Base-by-base conservation (phyloP, 2,888 invertebrate genomes). In the Acronicta psi region DNA sequence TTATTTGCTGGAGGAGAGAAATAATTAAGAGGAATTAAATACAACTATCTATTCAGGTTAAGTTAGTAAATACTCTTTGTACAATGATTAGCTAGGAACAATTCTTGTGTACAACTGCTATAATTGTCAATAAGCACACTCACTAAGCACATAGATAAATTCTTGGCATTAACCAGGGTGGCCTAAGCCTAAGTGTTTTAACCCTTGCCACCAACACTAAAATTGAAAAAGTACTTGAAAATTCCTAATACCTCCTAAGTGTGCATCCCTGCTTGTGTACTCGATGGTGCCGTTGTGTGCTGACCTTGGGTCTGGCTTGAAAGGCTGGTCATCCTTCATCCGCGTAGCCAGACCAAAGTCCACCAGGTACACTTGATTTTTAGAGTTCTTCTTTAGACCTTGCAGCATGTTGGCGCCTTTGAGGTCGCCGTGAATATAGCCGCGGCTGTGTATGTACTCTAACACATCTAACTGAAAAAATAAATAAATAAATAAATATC, bases 231-330 rank as follows among this genome's bases (percentile, higher is more conserved):
- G 11, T 29, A 29, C 25, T 29, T 29, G 18, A 40, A 11, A 11
- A 2, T 18, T 13, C n/a, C 5, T 8, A n/a, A 65, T 88, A 95
- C 97, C 96, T 92, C 99, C 99, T 73, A 96, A 95, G 91, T 99
- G 99, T 4, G 99, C 99, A 95, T 99, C 99, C 61, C 98, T 94
- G 73, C 99, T 99, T 0, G 99, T 98, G 85, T 98, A 99, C 83
- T 99, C 99, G 62, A 99, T 97, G 0, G 99, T 99, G 0, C 99
- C 99, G 88, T 99, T 98, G 85, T 99, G 99, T 64, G 98, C 98
- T 85, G 96, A 97, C 77, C 97, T 97, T 0, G 98, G 97, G 90
- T 99, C 98, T 0, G 97, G 96, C 85, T 97, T 98, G 85, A 97
- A 98, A 57, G 96, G 96, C 78, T 97, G 97, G 13, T 45, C 67